phyloP scores from a whole-genome alignment of 1,140 invertebrate species.

The Plectrocnemia conspersa region DNA sequence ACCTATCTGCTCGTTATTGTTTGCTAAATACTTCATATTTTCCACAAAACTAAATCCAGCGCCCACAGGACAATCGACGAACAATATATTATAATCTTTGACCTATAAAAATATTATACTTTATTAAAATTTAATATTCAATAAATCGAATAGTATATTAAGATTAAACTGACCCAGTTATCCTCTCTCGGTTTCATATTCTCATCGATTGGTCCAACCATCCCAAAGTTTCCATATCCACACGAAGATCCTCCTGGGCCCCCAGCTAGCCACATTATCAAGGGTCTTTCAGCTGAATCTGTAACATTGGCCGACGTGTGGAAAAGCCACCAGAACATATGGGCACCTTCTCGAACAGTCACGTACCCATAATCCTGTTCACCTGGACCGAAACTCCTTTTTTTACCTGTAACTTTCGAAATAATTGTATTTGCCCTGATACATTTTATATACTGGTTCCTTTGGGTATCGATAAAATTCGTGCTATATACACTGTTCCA shows the following conservation, averaged over 20 bases:
- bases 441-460: no score
- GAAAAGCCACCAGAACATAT: slow-evolving; percentile 83
- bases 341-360: slow-evolving; percentile 61
- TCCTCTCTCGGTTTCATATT: slow-evolving; percentile 60
- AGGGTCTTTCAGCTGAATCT: slow-evolving; percentile 57
- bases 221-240: slow-evolving; percentile 72
- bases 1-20: slow-evolving; percentile 66
- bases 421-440: no score
- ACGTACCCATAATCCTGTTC: slow-evolving; percentile 46
- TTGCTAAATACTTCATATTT: slow-evolving; percentile 51
- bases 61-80: slow-evolving; percentile 84
- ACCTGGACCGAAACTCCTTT: slow-evolving; percentile 34
- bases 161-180: slow-evolving; percentile 67
- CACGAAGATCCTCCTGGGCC: slow-evolving; percentile 72
- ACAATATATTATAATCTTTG: slow-evolving; percentile 71
- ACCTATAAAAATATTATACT: slow-evolving; percentile 49
- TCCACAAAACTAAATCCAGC: slow-evolving; percentile 71
- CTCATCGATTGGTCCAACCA: slow-evolving; percentile 66
- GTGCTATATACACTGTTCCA: no score
- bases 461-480: no score
- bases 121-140: no score
- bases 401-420: background rate
- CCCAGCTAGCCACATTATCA: slow-evolving; percentile 76
- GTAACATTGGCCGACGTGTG: slow-evolving; percentile 59
- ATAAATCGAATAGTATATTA: no score